phyloP scores from a whole-genome alignment of 2,113 vertebrate genomes.

The Hemibagrus wyckioides region DNA sequence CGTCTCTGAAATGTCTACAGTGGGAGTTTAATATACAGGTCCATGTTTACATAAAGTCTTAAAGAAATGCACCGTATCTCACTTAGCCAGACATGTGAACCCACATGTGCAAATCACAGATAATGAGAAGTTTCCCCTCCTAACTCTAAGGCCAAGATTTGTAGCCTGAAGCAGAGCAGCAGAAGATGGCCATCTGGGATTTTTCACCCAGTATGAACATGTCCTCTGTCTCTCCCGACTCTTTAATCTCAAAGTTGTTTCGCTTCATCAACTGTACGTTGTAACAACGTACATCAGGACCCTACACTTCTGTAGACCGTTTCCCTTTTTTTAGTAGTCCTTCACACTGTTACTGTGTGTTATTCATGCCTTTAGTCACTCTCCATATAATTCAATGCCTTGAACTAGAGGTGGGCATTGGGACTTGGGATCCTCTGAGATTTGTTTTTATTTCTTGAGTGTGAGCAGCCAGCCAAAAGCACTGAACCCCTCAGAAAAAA shows the following conservation, averaged over 20 bases:
- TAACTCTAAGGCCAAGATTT: conserved; percentile 12
- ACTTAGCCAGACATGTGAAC: not conserved
- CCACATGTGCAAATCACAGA: conserved; percentile 56
- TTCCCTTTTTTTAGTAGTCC: not conserved
- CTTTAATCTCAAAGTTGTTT: conserved; percentile 6
- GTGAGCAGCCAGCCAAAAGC: not conserved
- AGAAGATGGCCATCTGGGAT: conserved; percentile 55
- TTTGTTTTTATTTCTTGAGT: not conserved
- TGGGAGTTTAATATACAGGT: not conserved
- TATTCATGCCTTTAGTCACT: not conserved
- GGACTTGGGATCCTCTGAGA: not conserved
- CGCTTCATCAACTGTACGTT: not conserved
- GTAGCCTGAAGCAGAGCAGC: not conserved
- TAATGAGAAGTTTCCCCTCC: conserved; percentile 52
- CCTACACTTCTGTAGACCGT: not conserved
- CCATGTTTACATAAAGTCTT: conserved; percentile 27
- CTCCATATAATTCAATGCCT: not conserved
- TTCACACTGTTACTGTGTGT: not conserved
- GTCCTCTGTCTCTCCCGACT: conserved; percentile 33
- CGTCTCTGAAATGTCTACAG: not conserved
- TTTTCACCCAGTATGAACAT: conserved; percentile 34
- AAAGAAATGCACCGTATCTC: conserved; percentile 30
- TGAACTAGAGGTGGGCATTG: not conserved
- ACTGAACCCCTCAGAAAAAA: not conserved
- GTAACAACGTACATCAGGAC: not conserved